These are phyloP conservation scores for Berghia stephanieae DNA, from an alignment of 1,140 invertebrate species.

Conservation along the genomic window DNA sequence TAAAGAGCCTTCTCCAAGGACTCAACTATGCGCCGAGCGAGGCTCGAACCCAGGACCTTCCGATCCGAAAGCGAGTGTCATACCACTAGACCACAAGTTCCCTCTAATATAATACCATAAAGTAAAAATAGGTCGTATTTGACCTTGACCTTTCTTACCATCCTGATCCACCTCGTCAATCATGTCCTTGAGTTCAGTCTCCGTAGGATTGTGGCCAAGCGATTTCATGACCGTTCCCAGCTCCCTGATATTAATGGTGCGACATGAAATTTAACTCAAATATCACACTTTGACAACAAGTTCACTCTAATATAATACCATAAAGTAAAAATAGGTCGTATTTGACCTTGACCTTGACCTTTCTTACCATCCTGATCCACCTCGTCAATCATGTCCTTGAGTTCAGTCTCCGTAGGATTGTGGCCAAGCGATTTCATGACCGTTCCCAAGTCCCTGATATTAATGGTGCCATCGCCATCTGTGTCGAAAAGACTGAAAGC, in stretches of 20 bases:
- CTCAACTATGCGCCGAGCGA: no score
- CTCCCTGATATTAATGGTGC: slow-evolving; percentile 99
- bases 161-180: slow-evolving; percentile 99
- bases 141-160: slow-evolving; percentile 79
- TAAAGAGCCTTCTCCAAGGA: no score
- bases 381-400: slow-evolving; percentile 99
- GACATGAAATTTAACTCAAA: no score
- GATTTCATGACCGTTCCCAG: slow-evolving; percentile 99
- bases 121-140: no score
- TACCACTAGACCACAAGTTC: no score
- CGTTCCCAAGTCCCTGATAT: slow-evolving; percentile 98
- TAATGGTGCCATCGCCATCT: slow-evolving; percentile 98
- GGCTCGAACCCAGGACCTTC: no score
- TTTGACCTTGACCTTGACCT: no score
- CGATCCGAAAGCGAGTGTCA: no score
- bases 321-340: no score
- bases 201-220: slow-evolving; percentile 98
- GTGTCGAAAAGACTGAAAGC: slow-evolving; percentile 50
- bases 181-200: slow-evolving; percentile 99
- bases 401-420: slow-evolving; percentile 98
- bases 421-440: slow-evolving; percentile 99
- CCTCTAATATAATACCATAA: no score
- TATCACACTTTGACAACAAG: no score
- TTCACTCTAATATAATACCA: no score
- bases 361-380: slow-evolving; percentile 96